Evolutionary conservation across 1,140 invertebrate genomes (phyloP), one percentile per base, ranked within the genome.

Genomic region (Camponotus vicinus): DNA sequence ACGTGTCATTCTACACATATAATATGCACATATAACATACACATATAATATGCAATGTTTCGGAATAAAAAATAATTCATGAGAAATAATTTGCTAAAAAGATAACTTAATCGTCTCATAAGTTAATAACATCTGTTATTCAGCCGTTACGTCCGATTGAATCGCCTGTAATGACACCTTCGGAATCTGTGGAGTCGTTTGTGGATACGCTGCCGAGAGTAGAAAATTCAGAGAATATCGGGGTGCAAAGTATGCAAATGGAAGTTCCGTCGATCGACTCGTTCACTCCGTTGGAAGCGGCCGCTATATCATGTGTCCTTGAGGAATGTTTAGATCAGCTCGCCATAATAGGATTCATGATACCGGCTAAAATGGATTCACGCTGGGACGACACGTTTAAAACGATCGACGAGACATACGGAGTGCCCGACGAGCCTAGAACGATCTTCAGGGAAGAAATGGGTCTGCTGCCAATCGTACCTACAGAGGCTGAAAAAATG

Each of bases 331-430:
- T 93, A 3, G 57, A 92, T 52, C 66, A 86, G 69, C 85, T 94
- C 9, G 77, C 86, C 37, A 69, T 90, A n/a, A 63, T 93, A 18
- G 76, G 88, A 73, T 85, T 86, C 70, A 86, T 87, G 11, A 90
- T 89, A 71, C 88, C 87, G 8, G 90, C 80, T 57, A 67, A 86
- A 1, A 77, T 92, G 2, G 83, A 91, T 13, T n/a, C 78, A 37
- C 73, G 73, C 15, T 91, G 91, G 90, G 86, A 91, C 49, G 85
- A 89, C 7, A 78, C 76, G 73, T 87, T 88, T 55, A 78, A 89
- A 86, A 91, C 87, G 0, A 70, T 93, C 8, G 83, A 91, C 3
- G 85, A 91, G 42, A 90, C 63, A 34, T 94, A 91, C 37, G 88
- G 70, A 27, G 61, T 13, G 0, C n/a, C 75, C 6, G 82, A 90